Base-by-base conservation (phyloP, 2,888 invertebrate genomes). In the Phaedon cochleariae region DNA sequence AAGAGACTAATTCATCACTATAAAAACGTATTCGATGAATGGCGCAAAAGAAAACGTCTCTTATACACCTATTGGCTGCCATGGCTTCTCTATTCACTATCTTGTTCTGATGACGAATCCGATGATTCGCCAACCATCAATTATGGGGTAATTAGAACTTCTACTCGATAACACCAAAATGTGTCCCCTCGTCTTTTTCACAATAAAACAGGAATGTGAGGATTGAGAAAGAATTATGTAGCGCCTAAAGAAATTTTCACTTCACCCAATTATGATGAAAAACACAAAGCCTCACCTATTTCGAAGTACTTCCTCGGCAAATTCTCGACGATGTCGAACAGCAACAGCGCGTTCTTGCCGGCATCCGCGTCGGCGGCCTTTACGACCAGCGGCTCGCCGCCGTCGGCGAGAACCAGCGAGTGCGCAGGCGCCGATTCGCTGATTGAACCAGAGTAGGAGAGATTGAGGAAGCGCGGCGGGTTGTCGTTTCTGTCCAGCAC, bases 401-500 rank as follows among this genome's bases (percentile, higher is more conserved):
- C 84, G 71, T 88, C 87, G 15, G 88, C 87, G 48, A 92, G 84
- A 52, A 95, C 92, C 63, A 94, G 86, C 48, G 93, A 92, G 68
- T 90, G 92, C 64, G 90, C 85, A 21, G 87, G 86, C 2, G 91
- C 90, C 20, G 91, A 89, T 84, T 96, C 96, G 54, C 90, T 89
- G 67, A 94, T 89, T 75, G 86, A 86, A n/a, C 94, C 94, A 69
- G 85, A 84, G 83, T 92, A 94, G 69, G 84, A 80, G 49, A 86
- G 87, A 76, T 89, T 89, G 21, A 88, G 79, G 80, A 95, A 92
- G 74, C 84, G 83, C 0, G 96, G 96, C 21, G 90, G 86, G 84
- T 92, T 94, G 83, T 96, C 96, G 84, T 97, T 97, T 75, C 89
- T 88, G 84, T 97, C 97, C 68, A 95, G 84, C 66, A 97, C 91